Evolutionary conservation across 1,140 invertebrate genomes (phyloP), one percentile per base, ranked within the genome.

Genomic region (Anadara kagoshimensis): DNA sequence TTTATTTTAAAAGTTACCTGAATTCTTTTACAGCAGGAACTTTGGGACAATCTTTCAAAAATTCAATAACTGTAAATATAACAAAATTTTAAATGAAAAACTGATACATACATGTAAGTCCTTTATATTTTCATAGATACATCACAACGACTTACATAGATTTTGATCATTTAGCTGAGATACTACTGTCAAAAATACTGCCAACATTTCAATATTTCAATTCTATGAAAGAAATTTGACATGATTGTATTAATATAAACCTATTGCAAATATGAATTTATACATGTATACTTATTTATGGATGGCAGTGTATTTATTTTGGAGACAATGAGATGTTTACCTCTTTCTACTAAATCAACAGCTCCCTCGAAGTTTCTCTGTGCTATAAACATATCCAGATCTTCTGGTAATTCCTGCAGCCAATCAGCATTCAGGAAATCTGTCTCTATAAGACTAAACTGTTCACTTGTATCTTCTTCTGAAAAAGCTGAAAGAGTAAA

Each of bases 301-400:
- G n/a, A n/a, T n/a, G n/a, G n/a, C n/a, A n/a, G n/a, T n/a, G n/a
- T 45, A 26, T 4, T 20, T 24, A 57, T 57, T 62, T 62, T n/a
- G 14, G 20, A 58, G 5, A 57, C 16, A 10, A 47, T 16, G 16
- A 22, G 8, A 26, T 7, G 74, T 69, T 16, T 56, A 89, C 87
- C 93, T 89, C 93, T 94, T 77, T 95, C 93, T 63, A 99, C 93
- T 11, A 98, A 90, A 72, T 93, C 92, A 71, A 97, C 95, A 20
- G 98, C 97, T 85, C 97, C 95, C 88, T 98, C 96, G 88, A 99
- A 98, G 86, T 98, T 96, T 80, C 98, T 92, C 88, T 99, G 96
- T n/a, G 97, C 98, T 78, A 99, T 96, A 73, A 94, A 93, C 20
- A 98, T 97, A 90, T 99, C 97, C 26, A 99, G 90, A 89, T 99